Base-by-base conservation (phyloP, 2,888 invertebrate genomes). In the Escarpia spicata region DNA sequence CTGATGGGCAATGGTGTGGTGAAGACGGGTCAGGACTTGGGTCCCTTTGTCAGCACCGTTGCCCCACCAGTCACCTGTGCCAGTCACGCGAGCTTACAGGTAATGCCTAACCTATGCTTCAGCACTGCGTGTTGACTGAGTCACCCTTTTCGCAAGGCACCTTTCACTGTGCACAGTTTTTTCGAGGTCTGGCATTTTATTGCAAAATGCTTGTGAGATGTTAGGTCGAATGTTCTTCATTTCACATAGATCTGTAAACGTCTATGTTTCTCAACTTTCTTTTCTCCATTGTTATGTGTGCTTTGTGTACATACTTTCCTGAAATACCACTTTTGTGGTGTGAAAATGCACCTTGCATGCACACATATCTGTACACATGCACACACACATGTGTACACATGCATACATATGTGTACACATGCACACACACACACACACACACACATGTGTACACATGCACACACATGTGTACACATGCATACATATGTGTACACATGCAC, bases 1-100 rank as follows among this genome's bases (percentile, higher is more conserved):
- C 75, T 75, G 75, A 75, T 75, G 75, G 75, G 75, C 75, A 75
- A 75, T 75, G 75, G 75, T 75, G 75, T 75, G n/a, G 75, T 75
- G 75, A 75, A 75, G 75, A 75, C 75, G 75, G 26, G 75, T n/a
- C 75, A 75, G 75, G 75, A 75, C 75, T 26, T 75, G 4, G 75
- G 75, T n/a, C 75, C 75, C 75, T 75, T 75, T 75, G 75, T 75
- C 75, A 75, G 19, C 26, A 75, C 75, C 26, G n/a, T n/a, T 75
- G 75, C 26, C 75, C 75, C 75, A 75, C 19, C 75, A n/a, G n/a
- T 75, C 75, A 26, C 9, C 52, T 52, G 75, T 75, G 26, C 75
- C 75, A 75, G 26, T 75, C 75, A 75, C 6, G 6, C 75, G n/a
- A n/a, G 75, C n/a, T 19, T n/a, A 26, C 75, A 75, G 75, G 75